Conservation (phyloP, 2,113 vertebrate genomes). For the Phocoena phocoena region DNA sequence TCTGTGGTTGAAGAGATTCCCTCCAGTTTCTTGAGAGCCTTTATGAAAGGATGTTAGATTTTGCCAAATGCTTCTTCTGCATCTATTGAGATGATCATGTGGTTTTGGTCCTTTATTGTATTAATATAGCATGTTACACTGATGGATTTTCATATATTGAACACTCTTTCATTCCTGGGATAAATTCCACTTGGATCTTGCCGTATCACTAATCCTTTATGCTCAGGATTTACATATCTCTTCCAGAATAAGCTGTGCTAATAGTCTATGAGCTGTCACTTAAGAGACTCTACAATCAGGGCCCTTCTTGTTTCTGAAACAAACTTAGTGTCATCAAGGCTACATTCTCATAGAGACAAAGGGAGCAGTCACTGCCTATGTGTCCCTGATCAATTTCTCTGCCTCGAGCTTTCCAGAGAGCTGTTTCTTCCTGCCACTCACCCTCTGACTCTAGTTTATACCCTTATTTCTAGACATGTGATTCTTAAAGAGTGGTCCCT, state of each 20-base stretch:
- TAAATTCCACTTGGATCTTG: constrained; percentile 6
- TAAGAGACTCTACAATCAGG: not conserved
- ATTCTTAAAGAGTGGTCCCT: not conserved
- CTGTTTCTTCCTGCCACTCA: not conserved
- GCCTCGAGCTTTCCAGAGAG: not conserved
- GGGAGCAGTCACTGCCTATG: not conserved
- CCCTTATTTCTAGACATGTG: not conserved
- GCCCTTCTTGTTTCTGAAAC: not conserved
- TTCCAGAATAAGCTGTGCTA: not conserved
- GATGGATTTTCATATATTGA: not conserved
- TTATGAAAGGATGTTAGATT: not conserved
- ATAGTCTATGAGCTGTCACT: not conserved
- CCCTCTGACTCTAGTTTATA: not conserved
- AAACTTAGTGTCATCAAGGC: not conserved
- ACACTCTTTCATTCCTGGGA: not conserved
- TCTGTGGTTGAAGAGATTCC: not conserved
- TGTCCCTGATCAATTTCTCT: not conserved
- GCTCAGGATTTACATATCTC: not conserved
- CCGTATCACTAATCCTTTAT: not conserved
- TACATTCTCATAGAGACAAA: not conserved
- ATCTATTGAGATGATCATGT: not conserved
- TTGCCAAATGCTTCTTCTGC: not conserved
- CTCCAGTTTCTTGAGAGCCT: not conserved
- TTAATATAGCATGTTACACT: not conserved
- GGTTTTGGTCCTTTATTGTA: not conserved